Evolutionary conservation across 1,140 invertebrate species (phyloP).

Genomic region (Panagrolaimus sp.): DNA sequence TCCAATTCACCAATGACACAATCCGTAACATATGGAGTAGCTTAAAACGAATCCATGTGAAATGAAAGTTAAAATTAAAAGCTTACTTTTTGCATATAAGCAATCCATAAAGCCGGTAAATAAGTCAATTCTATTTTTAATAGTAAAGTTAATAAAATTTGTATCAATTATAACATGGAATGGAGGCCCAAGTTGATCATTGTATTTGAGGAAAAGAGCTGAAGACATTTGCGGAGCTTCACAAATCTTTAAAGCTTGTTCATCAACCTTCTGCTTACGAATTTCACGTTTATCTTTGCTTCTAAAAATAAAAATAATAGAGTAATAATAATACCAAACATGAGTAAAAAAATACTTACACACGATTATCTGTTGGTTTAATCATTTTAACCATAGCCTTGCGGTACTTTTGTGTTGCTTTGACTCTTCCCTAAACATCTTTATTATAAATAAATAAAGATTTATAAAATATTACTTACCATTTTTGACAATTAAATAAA

Average conservation of each 20-base stretch:
- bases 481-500: constrained; percentile 1
- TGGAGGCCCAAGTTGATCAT: constrained; percentile 94
- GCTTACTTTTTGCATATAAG: constrained; percentile 87
- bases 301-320: constrained; percentile 41
- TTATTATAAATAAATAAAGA: neutral
- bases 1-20: constrained; percentile 98
- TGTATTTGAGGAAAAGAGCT: constrained; percentile 88
- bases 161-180: constrained; percentile 95
- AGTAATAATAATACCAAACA: constrained; percentile 13
- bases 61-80: constrained; percentile 14
- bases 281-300: constrained; percentile 55
- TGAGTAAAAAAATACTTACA: constrained; percentile 39
- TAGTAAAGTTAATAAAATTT: constrained; percentile 98
- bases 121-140: constrained; percentile 95
- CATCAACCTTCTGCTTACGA: constrained; percentile 52
- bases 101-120: constrained; percentile 98
- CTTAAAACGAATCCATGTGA: constrained; percentile 58
- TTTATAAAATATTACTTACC: constrained; percentile 17
- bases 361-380: constrained; percentile 54
- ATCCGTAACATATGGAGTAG: constrained; percentile 92
- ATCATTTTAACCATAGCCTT: constrained; percentile 50
- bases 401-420: constrained; percentile 49
- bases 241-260: constrained; percentile 50
- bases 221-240: constrained; percentile 57
- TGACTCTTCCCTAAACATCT: constrained; percentile 34